Percentiles rank a stretch among this genome's conserved stretches.
These are phyloP conservation scores for Gadus macrocephalus DNA, from an alignment of 2,113 vertebrate species.

Conservation along the genomic window DNA sequence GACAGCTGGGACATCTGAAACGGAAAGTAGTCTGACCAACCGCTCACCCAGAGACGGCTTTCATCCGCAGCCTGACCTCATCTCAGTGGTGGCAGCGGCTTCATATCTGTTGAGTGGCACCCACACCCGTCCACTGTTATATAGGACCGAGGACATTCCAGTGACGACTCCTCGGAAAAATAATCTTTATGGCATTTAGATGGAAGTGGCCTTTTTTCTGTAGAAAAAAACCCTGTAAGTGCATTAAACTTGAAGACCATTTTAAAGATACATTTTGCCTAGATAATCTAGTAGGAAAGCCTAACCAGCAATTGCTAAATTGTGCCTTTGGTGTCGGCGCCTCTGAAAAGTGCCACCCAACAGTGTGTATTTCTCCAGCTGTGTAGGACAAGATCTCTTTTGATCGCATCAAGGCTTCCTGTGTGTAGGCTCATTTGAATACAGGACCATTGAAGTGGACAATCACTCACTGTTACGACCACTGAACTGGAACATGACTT, in stretches of 20 bases:
- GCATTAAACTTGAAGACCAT: too few species aligned
- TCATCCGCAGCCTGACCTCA: conserved; percentile 33
- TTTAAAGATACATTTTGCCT: too few species aligned
- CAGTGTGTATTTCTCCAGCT: background rate
- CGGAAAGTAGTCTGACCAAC: conserved; percentile 21
- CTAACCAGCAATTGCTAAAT: too few species aligned
- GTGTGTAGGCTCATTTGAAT: conserved; percentile 2
- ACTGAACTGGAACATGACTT: conserved; percentile 40
- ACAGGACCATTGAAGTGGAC: conserved; percentile 26
- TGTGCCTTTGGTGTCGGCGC: too few species aligned
- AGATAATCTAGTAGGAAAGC: too few species aligned
- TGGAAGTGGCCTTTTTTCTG: too few species aligned
- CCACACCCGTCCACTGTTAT: conserved; percentile 23
- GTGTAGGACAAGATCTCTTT: background rate
- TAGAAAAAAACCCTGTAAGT: too few species aligned
- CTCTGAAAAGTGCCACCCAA: too few species aligned
- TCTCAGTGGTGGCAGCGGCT: conserved; percentile 40
- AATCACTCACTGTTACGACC: conserved; percentile 30
- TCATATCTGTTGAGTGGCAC: conserved; percentile 44
- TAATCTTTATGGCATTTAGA: too few species aligned
- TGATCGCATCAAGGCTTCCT: conserved; percentile 7
- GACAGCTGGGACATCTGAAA: conserved; percentile 81
- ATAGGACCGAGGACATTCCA: background rate
- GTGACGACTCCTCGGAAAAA: too few species aligned
- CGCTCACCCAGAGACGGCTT: conserved; percentile 15